Conservation (phyloP, 2,888 invertebrate genomes). For the Hypercompe scribonia region DNA sequence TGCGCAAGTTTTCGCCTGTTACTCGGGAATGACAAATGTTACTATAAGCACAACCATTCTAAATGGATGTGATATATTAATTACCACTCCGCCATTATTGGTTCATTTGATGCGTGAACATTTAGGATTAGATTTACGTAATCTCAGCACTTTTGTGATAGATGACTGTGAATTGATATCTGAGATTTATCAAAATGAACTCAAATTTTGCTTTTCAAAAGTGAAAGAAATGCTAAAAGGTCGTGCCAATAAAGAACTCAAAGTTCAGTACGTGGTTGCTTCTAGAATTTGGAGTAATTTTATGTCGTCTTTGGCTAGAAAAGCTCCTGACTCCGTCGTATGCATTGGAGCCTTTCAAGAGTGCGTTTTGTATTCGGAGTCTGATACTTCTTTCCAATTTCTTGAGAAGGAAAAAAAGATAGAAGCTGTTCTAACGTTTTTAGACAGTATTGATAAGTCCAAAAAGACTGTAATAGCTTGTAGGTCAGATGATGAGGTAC, state of each 20-base stretch:
- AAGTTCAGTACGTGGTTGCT: constrained; percentile 87
- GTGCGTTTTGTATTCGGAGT: constrained; percentile 90
- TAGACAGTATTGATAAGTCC: constrained; percentile 75
- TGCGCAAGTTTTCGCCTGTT: constrained; percentile 71
- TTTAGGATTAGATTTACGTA: constrained; percentile 85
- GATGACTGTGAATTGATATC: constrained; percentile 90
- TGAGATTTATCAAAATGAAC: constrained; percentile 80
- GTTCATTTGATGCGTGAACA: constrained; percentile 77
- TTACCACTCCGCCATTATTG: constrained; percentile 89
- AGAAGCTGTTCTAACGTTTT: constrained; percentile 76
- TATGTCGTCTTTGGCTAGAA: constrained; percentile 85
- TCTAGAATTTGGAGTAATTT: constrained; percentile 89
- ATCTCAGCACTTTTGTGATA: constrained; percentile 89
- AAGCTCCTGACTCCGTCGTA: constrained; percentile 87
- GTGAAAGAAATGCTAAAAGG: constrained; percentile 77
- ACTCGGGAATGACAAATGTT: constrained; percentile 75
- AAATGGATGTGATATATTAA: constrained; percentile 90
- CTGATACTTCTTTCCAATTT: constrained; percentile 70
- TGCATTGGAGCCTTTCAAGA: constrained; percentile 91
- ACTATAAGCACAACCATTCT: constrained; percentile 78
- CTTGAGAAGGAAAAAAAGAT: constrained; percentile 77
- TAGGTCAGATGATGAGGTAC: constrained; percentile 85
- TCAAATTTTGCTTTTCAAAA: constrained; percentile 75
- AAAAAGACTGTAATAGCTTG: constrained; percentile 89
- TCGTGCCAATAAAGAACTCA: constrained; percentile 73